Evolutionary conservation across 64 coral and sea anemone species (phyloP), one percentile per base, ranked within the genome.

Genomic region (Acropora yongei): DNA sequence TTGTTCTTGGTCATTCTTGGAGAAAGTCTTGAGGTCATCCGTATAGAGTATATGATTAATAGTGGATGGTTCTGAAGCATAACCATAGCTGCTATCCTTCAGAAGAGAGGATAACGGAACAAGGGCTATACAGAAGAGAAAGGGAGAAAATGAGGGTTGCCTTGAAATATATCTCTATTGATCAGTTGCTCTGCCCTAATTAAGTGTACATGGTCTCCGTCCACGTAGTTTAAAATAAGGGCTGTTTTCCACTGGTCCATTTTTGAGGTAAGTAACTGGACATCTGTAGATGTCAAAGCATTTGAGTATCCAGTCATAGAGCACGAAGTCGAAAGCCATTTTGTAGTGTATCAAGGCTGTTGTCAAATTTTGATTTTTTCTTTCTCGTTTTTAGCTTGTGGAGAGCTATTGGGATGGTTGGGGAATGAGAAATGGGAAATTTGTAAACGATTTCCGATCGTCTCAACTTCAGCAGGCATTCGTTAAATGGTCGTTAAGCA

Each of bases 51-150:
- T 44, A 30, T 88, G 86, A 44, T 88, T 88, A 73, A 76, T 88
- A 49, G 50, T 73, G n/a, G 44, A 1, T 74, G 16, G 11, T 11
- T 30, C 49, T 75, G 51, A 51, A 8, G 57, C 79, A 89, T 79
- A 89, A 78, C 88, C 88, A 79, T 78, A 89, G 11, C 76, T 77
- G 76, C 4, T 68, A 18, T 49, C 43, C 55, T 89, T 89, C 12
- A 89, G 57, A 47, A 66, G 40, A 44, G 77, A 80, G 47, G 76
- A 71, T 78, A 68, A 49, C 68, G 75, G 75, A 45, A 45, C 55
- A 65, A 89, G 58, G 51, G 88, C 75, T n/a, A n/a, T n/a, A n/a
- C 88, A 89, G 72, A 89, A 89, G 55, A 89, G 88, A 43, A 89
- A 45, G n/a, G 86, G 86, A 57, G 88, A 89, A 58, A 89, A 55